A percentile compares a stretch with the other conserved stretches of the same genome.
These are phyloP conservation scores for Scarus forsteni DNA, from an alignment of 2,797 vertebrate species.

Conservation along the genomic window DNA sequence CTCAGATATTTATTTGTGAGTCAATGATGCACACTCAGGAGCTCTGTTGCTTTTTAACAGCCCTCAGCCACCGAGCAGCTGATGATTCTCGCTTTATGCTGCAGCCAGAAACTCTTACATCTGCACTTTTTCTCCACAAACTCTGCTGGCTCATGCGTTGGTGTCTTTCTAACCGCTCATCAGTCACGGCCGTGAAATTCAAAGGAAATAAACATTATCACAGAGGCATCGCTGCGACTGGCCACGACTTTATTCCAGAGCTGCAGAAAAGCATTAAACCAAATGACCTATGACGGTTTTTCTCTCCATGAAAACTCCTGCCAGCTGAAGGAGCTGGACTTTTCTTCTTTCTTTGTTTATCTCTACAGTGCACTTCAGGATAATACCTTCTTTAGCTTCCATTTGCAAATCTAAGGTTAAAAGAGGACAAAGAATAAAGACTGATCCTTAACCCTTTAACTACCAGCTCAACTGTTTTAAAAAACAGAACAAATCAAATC, in stretches of 20 bases:
- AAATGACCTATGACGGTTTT: background rate
- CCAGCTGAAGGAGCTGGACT: background rate
- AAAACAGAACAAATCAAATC: no score
- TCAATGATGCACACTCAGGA: conserved; percentile 62
- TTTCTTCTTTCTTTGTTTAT: background rate
- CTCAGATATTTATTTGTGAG: conserved; percentile 74
- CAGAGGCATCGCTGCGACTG: conserved; percentile 13
- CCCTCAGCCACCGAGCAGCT: conserved; percentile 48
- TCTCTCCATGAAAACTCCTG: background rate
- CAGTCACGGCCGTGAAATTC: conserved; percentile 38
- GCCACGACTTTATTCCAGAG: conserved; percentile 12
- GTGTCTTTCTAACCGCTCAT: conserved; percentile 51
- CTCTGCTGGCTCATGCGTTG: conserved; percentile 43
- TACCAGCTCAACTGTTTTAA: no score
- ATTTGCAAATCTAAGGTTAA: no score
- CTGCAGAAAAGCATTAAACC: conserved; percentile 2
- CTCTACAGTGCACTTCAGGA: no score
- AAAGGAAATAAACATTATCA: conserved; percentile 44
- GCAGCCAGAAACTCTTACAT: conserved; percentile 51
- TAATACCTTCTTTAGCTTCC: no score
- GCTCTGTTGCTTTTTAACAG: conserved; percentile 58
- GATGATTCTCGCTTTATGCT: conserved; percentile 55
- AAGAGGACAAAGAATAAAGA: no score
- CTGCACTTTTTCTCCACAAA: conserved; percentile 50
- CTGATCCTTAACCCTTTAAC: no score